phyloP scores from a whole-genome alignment of 2,113 vertebrate species.

The Jaculus jaculus region DNA sequence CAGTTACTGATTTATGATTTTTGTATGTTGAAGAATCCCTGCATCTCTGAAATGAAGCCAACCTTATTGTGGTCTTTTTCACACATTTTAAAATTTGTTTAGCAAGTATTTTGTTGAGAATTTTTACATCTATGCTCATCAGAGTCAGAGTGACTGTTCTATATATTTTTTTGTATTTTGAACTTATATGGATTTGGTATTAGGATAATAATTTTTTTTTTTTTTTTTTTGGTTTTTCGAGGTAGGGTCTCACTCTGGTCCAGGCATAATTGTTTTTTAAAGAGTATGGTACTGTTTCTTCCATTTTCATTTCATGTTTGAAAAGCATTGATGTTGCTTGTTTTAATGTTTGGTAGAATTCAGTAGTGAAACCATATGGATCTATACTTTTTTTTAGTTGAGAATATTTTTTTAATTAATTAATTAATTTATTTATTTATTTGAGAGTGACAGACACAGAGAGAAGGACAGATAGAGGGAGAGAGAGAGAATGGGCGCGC shows the following conservation, averaged over 20 bases:
- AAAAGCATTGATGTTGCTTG: background rate
- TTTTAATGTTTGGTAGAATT: background rate
- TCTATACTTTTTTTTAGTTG: no score
- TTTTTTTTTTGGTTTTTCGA: no score
- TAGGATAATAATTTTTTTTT: no score
- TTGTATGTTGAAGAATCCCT: background rate
- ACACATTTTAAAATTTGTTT: background rate
- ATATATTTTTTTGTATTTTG: background rate
- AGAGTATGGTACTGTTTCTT: background rate
- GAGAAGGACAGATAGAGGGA: no score
- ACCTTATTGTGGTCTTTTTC: background rate
- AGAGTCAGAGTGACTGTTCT: background rate
- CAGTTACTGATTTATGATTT: background rate
- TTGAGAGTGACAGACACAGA: no score
- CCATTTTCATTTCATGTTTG: background rate
- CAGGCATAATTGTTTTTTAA: background rate
- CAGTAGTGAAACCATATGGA: background rate
- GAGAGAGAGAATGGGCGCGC: no score
- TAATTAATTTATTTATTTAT: no score
- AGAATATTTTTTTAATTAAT: no score
- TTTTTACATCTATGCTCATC: background rate
- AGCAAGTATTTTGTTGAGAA: background rate
- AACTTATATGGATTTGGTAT: no score
- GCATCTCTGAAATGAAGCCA: background rate
- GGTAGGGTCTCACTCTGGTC: no score